These are phyloP conservation scores for Acleris holmiana DNA, from an alignment of 2,888 invertebrate species.

Conservation along the genomic window DNA sequence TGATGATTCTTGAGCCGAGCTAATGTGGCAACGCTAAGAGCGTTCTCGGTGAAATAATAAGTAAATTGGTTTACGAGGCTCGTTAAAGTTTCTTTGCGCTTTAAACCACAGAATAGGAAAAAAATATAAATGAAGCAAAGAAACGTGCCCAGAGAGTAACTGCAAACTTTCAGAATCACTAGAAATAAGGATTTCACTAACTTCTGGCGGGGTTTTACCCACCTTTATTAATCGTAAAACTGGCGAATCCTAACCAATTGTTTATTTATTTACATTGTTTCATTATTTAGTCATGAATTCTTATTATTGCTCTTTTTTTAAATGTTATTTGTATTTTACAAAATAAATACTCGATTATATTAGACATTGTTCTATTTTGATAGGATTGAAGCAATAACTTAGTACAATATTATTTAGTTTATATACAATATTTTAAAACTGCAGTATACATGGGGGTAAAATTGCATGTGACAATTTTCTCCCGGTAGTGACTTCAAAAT, in stretches of 20 bases:
- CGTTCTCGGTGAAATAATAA: no score
- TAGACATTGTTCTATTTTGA: slow-evolving; percentile 48
- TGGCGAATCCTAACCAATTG: no score
- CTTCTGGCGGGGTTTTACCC: no score
- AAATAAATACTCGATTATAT: slow-evolving; percentile 43
- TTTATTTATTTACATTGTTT: slow-evolving; percentile 6
- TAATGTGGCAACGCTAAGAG: no score
- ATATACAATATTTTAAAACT: slow-evolving; percentile 63
- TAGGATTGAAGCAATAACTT: slow-evolving; percentile 46
- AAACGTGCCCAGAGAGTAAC: no score
- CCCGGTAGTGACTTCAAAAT: not conserved
- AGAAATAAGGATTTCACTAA: no score
- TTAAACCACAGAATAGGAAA: not conserved
- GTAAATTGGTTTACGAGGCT: not conserved
- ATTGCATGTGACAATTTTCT: not conserved
- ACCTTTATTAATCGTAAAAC: no score
- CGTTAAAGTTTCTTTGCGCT: not conserved
- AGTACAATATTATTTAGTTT: slow-evolving; percentile 42
- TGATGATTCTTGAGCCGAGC: no score
- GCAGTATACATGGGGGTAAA: slow-evolving; percentile 26
- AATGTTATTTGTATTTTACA: slow-evolving; percentile 39
- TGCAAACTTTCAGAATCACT: no score
- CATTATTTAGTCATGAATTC: slow-evolving; percentile 35
- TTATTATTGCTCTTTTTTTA: slow-evolving; percentile 37
- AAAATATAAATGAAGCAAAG: not conserved